A percentile compares a stretch with the other conserved stretches of the same genome.
Evolutionary conservation across 2,113 vertebrate genomes (phyloP).

Genomic region (Argyrosomus japonicus): DNA sequence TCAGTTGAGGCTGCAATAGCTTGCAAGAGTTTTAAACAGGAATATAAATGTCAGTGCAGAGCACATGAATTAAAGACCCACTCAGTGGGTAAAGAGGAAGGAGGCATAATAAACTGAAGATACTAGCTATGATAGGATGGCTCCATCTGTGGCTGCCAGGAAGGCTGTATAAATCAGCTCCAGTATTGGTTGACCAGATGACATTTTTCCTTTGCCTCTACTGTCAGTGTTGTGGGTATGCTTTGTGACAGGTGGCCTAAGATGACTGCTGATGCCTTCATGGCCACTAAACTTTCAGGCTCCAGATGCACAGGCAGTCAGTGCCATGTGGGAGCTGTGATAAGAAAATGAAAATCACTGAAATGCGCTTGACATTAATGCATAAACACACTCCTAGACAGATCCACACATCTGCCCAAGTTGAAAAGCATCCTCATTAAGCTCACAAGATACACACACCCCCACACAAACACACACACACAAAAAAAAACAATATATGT

Average conservation of each 20-base stretch:
- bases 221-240: neutral
- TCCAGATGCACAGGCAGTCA: slow-evolving; percentile 7
- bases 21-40: neutral
- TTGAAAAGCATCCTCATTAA: neutral
- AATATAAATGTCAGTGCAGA: neutral
- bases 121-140: neutral
- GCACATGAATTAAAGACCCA: neutral
- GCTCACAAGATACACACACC: neutral
- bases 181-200: slow-evolving; percentile 27
- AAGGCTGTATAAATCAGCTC: neutral
- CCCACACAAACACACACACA: neutral
- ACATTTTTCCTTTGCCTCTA: neutral
- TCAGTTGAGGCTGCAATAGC: neutral
- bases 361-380: neutral
- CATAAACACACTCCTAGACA: neutral
- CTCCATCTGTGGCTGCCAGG: neutral
- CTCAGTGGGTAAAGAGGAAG: neutral
- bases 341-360: slow-evolving; percentile 1
- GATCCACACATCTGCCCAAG: neutral
- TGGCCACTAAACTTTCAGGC: neutral
- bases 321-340: neutral
- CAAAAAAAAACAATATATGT: neutral
- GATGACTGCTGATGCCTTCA: neutral
- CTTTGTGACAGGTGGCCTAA: slow-evolving; percentile 31
- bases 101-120: neutral